phyloP scores from a whole-genome alignment of 2,888 invertebrate genomes.

The Sarcophaga rosellei region DNA sequence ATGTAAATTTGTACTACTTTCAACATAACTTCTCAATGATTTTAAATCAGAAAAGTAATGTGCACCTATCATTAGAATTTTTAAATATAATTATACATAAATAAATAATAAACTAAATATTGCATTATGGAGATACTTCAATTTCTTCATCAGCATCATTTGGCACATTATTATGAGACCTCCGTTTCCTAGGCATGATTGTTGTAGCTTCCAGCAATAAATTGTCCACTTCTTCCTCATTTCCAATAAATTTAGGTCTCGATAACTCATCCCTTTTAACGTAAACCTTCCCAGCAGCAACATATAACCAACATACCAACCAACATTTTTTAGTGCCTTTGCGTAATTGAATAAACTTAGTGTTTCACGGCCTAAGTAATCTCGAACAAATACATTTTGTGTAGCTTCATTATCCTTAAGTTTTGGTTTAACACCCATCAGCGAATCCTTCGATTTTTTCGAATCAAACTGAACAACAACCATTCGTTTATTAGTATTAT shows the following conservation, averaged over 20 bases:
- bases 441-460: not conserved
- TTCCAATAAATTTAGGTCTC: not conserved
- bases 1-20: too few species aligned
- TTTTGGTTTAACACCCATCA: conserved; percentile 15
- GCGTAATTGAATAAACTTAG: conserved; percentile 17
- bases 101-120: too few species aligned
- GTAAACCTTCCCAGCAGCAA: not conserved
- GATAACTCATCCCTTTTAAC: not conserved
- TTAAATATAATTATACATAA: too few species aligned
- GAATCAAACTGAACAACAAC: not conserved
- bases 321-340: not conserved
- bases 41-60: too few species aligned
- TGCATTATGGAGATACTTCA: too few species aligned
- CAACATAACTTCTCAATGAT: too few species aligned
- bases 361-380: conserved; percentile 13
- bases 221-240: not conserved
- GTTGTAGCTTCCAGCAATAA: not conserved
- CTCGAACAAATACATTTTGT: not conserved
- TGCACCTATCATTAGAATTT: too few species aligned
- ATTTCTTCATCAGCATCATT: too few species aligned
- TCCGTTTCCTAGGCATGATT: too few species aligned
- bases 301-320: not conserved
- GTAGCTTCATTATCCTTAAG: conserved; percentile 8
- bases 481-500: not conserved
- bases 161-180: too few species aligned